Evolutionary conservation across 2,888 invertebrate genomes (phyloP), one percentile per base, ranked within the genome.

Genomic region (Miltochrista miniata): DNA sequence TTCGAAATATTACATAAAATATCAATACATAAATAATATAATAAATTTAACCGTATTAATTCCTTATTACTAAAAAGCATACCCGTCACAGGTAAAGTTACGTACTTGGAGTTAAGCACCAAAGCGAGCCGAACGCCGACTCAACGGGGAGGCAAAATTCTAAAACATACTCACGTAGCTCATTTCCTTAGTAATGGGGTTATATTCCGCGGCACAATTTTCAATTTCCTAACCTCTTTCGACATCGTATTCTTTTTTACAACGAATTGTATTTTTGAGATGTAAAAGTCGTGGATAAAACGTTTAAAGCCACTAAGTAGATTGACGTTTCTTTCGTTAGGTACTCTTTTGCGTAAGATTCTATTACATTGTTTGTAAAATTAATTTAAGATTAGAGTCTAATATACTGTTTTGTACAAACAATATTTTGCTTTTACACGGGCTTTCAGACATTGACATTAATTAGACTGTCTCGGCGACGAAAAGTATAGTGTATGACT

Each of bases 151-250:
- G 64, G 67, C 69, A 55, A 72, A 84, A 85, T 83, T 85, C 79
- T 78, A 79, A 81, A 85, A 81, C 84, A 85, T 83, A 83, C 81
- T 83, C 87, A 85, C 89, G 89, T 87, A 86, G 74, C 89, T 88
- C 86, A 89, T 89, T 89, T 89, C 89, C 89, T 81, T 80, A 80
- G 88, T 88, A 87, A 89, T 89, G 84, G 87, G 81, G 85, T 87
- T 87, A 86, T 85, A 87, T 83, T 86, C 87, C 87, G 85, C 77
- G 81, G 83, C 86, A 81, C 85, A 88, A 86, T 88, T 89, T 89
- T 89, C 89, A 88, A 89, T 89, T 88, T 88, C 88, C 87, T 85
- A 84, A 84, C 83, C 84, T 84, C 82, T 86, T 85, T 84, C 76
- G 81, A 74, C 73, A 81, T 86, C 79, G 77, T 79, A 83, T 81